phyloP scores from a whole-genome alignment of 1,140 invertebrate species.

The Sinonovacula constricta region DNA sequence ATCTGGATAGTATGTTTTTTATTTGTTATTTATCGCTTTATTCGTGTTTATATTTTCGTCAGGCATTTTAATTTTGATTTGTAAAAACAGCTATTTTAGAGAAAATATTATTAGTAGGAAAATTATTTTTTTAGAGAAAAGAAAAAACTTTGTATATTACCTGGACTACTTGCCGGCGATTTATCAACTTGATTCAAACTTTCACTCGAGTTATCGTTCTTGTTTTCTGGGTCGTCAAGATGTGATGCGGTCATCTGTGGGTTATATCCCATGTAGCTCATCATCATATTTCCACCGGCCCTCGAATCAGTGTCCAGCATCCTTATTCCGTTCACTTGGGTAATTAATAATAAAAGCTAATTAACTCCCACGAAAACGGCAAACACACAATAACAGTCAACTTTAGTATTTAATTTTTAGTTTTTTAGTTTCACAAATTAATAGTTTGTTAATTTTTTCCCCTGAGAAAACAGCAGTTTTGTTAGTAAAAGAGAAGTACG shows the following conservation, averaged over 20 bases:
- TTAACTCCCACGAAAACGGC: neutral
- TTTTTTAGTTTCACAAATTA: constrained; percentile 36
- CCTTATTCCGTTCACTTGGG: constrained; percentile 28
- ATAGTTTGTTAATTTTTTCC: neutral
- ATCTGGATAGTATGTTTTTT: too few relatives aligned
- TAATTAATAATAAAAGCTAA: constrained; percentile 9
- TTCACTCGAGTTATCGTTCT: neutral
- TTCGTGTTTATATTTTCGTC: too few relatives aligned
- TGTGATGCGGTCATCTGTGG: constrained; percentile 27
- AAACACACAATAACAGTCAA: neutral
- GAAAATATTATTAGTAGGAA: too few relatives aligned
- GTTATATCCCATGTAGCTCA: constrained; percentile 47
- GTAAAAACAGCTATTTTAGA: too few relatives aligned
- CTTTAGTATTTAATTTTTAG: neutral
- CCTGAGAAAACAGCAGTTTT: neutral
- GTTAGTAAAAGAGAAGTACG: neutral
- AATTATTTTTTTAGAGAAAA: too few relatives aligned
- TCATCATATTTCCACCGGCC: constrained; percentile 7
- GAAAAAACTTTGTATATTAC: constrained; percentile 6
- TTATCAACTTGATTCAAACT: constrained; percentile 20
- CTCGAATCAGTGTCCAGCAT: constrained; percentile 48
- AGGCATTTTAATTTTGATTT: too few relatives aligned
- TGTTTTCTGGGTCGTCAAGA: constrained; percentile 33
- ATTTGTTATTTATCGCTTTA: too few relatives aligned
- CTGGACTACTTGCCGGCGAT: constrained; percentile 42